Evolutionary conservation across 1,140 invertebrate species (phyloP).

Genomic region (Drosophila parvula): DNA sequence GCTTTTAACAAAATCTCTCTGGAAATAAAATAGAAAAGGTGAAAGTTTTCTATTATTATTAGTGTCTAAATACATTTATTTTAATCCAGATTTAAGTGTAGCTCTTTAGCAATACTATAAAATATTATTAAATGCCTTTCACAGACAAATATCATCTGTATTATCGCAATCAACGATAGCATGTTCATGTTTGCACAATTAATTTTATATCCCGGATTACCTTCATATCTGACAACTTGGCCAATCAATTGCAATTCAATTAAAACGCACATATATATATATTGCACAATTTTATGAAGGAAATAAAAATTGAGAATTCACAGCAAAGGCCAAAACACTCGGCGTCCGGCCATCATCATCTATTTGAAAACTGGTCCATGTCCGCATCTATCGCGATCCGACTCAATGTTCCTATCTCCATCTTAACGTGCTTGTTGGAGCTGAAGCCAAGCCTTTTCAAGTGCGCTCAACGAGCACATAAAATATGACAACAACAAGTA

Average conservation of each 20-base stretch:
- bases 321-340: constrained; percentile 45
- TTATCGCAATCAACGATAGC: neutral
- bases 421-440: constrained; percentile 25
- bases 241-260: constrained; percentile 61
- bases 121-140: neutral
- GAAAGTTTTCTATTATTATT: constrained; percentile 14
- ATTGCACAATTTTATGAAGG: constrained; percentile 40
- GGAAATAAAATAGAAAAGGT: constrained; percentile 1
- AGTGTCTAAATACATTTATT: neutral
- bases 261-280: constrained; percentile 53
- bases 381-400: constrained; percentile 37
- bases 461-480: constrained; percentile 66
- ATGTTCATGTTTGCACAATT: constrained; percentile 6
- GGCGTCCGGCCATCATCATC: constrained; percentile 26
- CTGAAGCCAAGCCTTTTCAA: constrained; percentile 59
- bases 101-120: neutral
- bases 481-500: constrained; percentile 79
- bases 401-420: constrained; percentile 31
- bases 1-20: neutral
- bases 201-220: constrained; percentile 31
- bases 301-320: constrained; percentile 34
- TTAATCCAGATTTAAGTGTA: neutral
- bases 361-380: constrained; percentile 62
- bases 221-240: constrained; percentile 30
- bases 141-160: neutral